Base-by-base conservation (phyloP, 2,113 vertebrate genomes). In the Eolophus roseicapilla region DNA sequence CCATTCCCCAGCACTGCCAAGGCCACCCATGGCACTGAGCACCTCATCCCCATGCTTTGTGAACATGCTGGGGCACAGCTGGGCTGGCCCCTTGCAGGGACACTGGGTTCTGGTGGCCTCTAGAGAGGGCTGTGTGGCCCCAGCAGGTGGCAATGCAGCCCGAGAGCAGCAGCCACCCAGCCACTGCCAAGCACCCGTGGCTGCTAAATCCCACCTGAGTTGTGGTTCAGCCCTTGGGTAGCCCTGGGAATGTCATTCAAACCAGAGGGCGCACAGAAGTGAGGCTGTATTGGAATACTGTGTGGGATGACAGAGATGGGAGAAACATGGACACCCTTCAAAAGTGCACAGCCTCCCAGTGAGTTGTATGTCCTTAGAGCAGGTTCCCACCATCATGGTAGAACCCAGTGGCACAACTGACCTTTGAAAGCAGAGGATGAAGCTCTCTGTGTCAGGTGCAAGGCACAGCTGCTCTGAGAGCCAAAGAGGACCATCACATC, bases 131-230 rank as follows among this genome's bases (percentile, higher is more conserved):
- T 17, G 14, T 9, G 41, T 91, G 76, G 60, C 65, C 96, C 97
- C 98, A 97, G 95, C 88, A 98, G 98, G 83, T 98, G 98, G 96
- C 98, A 96, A 92, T 93, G 96, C 70, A 97, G 95, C 88, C 95
- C 35, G 64, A 23, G 65, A 37, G 82, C 91, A 91, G 75, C 31
- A 23, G 62, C 29, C 41, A 18, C 44, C 15, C 44, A 4, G 50
- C 24, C 0, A 0, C 55, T 20, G 73, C 10, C 7, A 3, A 39
- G 35, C 28, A 7, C 33, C 43, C 28, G 53, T 35, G 13, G 43
- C 52, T 50, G 67, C 43, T 33, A 16, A 7, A 4, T 16, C 15
- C 1, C 8, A 1, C 14, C 28, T 31, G 0, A 33, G 10, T 46
- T 59, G 18, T 6, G 33, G 10, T 20, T 53, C 6, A 3, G 44